Percentiles rank a stretch among this genome's conserved stretches.
These are phyloP conservation scores for Gorsachius magnificus DNA, from an alignment of 2,797 vertebrate species.

Conservation along the genomic window DNA sequence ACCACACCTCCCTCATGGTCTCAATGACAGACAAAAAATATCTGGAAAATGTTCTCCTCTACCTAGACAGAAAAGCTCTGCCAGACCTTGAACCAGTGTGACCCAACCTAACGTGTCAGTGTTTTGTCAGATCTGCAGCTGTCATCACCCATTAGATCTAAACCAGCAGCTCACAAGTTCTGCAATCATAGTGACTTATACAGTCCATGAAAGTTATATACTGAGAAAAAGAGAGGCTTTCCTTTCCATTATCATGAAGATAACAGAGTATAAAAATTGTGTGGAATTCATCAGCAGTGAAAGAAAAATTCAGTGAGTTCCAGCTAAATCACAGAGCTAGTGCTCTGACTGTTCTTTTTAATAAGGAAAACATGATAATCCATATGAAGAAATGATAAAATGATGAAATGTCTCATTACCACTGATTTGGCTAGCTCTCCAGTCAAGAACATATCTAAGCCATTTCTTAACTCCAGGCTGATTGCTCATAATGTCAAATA, in stretches of 20 bases:
- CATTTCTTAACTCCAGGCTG: not conserved
- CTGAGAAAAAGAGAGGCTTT: not conserved
- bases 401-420: not conserved
- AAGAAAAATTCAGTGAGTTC: not conserved
- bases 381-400: not conserved
- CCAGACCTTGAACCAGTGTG: not conserved
- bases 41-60: not conserved
- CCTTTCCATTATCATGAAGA: not conserved
- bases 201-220: not conserved
- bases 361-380: not conserved
- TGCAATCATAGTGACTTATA: not conserved
- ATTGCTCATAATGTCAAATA: not conserved
- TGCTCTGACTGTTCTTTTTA: not conserved
- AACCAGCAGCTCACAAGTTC: not conserved
- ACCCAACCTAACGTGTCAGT: not conserved
- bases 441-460: not conserved
- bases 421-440: not conserved
- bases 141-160: not conserved
- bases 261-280: not conserved
- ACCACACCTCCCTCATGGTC: not conserved
- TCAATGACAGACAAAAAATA: not conserved
- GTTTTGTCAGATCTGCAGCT: not conserved
- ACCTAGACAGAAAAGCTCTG: not conserved
- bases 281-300: not conserved
- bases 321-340: not conserved